Base-by-base conservation (phyloP, 2,888 invertebrate genomes). In the Helobdella robusta region DNA sequence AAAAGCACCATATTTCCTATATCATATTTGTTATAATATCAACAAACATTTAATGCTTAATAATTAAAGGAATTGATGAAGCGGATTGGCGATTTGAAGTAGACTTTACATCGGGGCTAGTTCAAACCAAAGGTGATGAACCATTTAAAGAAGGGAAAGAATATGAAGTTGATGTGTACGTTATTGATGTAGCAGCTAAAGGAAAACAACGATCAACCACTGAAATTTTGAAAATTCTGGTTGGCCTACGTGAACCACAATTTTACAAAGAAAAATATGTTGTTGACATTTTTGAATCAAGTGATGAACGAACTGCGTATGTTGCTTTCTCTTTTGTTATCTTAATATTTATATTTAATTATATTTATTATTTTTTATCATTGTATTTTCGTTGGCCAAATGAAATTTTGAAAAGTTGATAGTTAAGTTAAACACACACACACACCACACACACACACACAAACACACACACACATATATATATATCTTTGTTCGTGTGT, bases 91-190 rank as follows among this genome's bases (percentile, higher is more conserved):
- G 44, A 11, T 62, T 62, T 25, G 48, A 48, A 48, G 30, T 62
- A 23, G 62, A 62, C 23, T 11, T 4, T 15, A 8, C 30, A 3
- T 62, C 62, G 5, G 62, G 62, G n/a, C 34, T 62, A 18, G 48
- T 62, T 5, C 48, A 50, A 25, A 62, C 62, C 1, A 30, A 44
- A 18, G 46, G 32, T 50, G 18, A 30, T 50, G 32, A 18, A 0
- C 50, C 46, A 5, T 32, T 50, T 8, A n/a, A 28, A 15, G 20
- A n/a, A 5, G 28, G 46, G 18, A 62, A 50, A 30, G 62, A 62
- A 28, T 62, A 40, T 28, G 25, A 50, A 5, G 5, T 62, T 15
- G 62, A 50, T 30, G 62, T 62, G 25, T 62, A 40, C n/a, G 62
- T 50, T 5, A 32, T 20, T 20, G 62, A 62, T 35, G 35, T 62